Evolutionary conservation across 2,797 vertebrate genomes (phyloP), one percentile per base, ranked within the genome.

Genomic region (Astyanax mexicanus): DNA sequence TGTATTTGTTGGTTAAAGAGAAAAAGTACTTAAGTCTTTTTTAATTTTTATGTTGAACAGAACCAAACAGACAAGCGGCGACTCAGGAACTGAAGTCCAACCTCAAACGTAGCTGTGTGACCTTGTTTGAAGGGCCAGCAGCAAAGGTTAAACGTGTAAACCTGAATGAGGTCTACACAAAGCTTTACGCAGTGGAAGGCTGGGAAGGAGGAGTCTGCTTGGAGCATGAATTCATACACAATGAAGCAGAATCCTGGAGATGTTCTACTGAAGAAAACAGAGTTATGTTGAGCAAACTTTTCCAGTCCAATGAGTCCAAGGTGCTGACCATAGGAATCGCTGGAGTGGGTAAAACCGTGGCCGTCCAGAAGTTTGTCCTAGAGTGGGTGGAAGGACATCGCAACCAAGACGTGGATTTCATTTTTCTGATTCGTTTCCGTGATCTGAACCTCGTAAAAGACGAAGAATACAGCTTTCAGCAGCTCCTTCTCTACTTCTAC

Each of bases 331-430:
- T 49, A 17, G 61, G 72, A 17, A 55, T 74, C 3, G 57, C 77
- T 9, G 77, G 77, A 9, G 60, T 74, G 0, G 71, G 71, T 15
- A 79, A 81, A 71, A 81, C 80, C 0, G 21, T 81, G 23, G 65
- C 71, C 2, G 42, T 81, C 0, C 74, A 77, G 27, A 80, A 67
- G 68, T 72, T 80, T 29, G 58, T 72, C 19, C 51, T 71, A 4
- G 78, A 80, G 25, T 80, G 78, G 77, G 65, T 77, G 51, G 57
- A 69, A n/a, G 66, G 51, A n/a, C 52, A 58, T 9, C 21, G 29
- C 19, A 75, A 70, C 45, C 19, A 64, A 8, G 60, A 80, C n/a
- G 23, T 80, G 21, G 49, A 71, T 11, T 58, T 70, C 2, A 65
- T 81, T 8, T 65, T 81, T 60, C 42, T 47, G 15, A 42, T 81